Conservation (phyloP, 2,113 vertebrate genomes). For the Parus major region DNA sequence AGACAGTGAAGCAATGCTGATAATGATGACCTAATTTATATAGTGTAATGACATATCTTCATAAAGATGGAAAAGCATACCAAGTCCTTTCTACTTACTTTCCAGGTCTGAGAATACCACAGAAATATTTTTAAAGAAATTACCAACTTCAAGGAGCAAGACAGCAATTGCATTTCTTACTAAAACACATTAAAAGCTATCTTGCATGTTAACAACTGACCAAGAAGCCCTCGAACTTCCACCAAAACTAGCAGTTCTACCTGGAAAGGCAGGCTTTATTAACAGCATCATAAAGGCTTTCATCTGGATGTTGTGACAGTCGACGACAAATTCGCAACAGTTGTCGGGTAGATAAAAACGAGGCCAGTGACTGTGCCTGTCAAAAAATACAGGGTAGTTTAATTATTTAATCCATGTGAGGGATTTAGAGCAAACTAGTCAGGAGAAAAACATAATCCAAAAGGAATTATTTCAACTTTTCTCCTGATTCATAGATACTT, state of each 20-base stretch:
- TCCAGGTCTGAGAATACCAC: neutral
- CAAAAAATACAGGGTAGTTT: conserved; percentile 4
- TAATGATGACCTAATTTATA: neutral
- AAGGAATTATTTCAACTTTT: neutral
- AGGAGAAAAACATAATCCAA: neutral
- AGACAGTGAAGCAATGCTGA: neutral
- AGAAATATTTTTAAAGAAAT: neutral
- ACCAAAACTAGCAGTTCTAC: conserved; percentile 63
- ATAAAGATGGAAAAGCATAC: neutral
- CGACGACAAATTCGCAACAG: conserved; percentile 89
- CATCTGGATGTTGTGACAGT: conserved; percentile 87
- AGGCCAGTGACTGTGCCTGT: conserved; percentile 90
- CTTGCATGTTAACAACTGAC: neutral
- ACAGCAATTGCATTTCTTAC: neutral
- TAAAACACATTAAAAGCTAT: neutral
- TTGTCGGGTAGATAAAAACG: conserved; percentile 92
- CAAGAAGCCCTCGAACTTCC: neutral
- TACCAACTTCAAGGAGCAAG: neutral
- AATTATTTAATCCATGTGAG: neutral
- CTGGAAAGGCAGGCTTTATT: conserved; percentile 96
- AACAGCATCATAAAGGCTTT: conserved; percentile 85
- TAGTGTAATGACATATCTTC: neutral
- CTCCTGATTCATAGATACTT: neutral
- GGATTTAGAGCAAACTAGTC: neutral
- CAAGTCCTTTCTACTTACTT: neutral